phyloP scores from a whole-genome alignment of 2,888 invertebrate genomes.

The Xestobium rufovillosum region DNA sequence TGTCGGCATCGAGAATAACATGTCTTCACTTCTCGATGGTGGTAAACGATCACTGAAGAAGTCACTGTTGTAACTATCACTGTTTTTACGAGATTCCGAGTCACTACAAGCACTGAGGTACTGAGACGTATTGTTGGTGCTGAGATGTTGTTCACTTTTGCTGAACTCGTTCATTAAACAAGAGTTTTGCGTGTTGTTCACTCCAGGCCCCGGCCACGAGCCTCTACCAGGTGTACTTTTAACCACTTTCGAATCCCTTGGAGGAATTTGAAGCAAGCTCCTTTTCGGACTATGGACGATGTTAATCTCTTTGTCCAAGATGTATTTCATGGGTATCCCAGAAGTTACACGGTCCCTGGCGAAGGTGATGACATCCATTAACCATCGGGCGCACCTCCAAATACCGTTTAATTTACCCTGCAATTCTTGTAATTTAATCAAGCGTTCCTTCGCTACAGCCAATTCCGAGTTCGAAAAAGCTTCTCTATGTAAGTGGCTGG shows the following conservation, averaged over 20 bases:
- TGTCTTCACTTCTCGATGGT: conserved; percentile 75
- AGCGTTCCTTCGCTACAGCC: conserved; percentile 75
- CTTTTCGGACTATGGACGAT: conserved; percentile 42
- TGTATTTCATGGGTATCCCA: conserved; percentile 38
- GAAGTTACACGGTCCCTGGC: conserved; percentile 68
- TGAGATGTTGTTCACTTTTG: conserved; percentile 73
- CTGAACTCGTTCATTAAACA: conserved; percentile 57
- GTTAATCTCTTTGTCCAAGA: conserved; percentile 42
- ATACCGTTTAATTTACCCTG: conserved; percentile 79
- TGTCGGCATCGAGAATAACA: conserved; percentile 45
- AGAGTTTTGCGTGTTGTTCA: conserved; percentile 45
- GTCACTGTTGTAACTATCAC: conserved; percentile 37
- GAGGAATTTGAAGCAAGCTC: conserved; percentile 58
- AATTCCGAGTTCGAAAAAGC: conserved; percentile 89
- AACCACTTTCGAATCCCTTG: conserved; percentile 64
- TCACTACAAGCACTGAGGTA: conserved; percentile 48
- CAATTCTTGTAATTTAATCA: conserved; percentile 74
- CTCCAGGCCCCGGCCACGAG: conserved; percentile 78
- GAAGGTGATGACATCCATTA: conserved; percentile 90
- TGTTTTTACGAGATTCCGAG: conserved; percentile 37
- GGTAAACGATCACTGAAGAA: conserved; percentile 50
- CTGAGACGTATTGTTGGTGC: conserved; percentile 49
- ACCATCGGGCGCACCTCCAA: conserved; percentile 94
- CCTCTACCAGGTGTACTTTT: conserved; percentile 74
- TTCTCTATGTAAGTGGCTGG: conserved; percentile 88